Base-by-base conservation (phyloP, 1,140 invertebrate genomes). In the Pissodes strobi region DNA sequence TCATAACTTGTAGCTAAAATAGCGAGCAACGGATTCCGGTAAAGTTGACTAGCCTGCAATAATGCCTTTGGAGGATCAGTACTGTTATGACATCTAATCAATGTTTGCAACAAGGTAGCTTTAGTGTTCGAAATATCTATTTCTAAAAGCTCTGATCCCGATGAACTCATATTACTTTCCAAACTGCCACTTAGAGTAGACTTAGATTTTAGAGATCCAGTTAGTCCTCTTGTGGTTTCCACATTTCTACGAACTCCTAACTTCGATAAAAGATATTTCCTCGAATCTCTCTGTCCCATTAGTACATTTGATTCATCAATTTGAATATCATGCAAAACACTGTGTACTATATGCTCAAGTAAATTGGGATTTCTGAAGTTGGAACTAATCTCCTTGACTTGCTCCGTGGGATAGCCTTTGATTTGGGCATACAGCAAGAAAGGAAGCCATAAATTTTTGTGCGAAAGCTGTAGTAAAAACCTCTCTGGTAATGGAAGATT, bases 1-100 rank as follows among this genome's bases (percentile, higher is more conserved):
- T 88, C 86, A 69, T 88, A 88, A 74, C 84, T 87, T 41, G 85
- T 86, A 17, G 87, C 86, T 6, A 89, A 76, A 34, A 89, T 79
- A 18, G 84, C 83, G 1, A 87, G 74, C 46, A 88, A 71, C 0
- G 87, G 86, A 61, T 83, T 82, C 17, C 80, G 77, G 51, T 81
- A 82, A 6, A 78, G 46, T 15, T 81, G 79, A 4, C 86, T 83
- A 4, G 85, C 83, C 25, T 80, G 81, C 0, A 88, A 68, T 12
- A 88, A 74, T 21, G 85, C 82, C 19, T 82, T 83, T 1, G 86
- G 85, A 39, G 87, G 87, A 78, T 88, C 86, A 67, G 84, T 83
- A 49, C 85, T 87, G 25, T 86, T 83, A 69, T 88, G 86, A 69
- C 86, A 88, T 19, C 82, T 81, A 3, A 87, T 80, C 43, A 87